Evolutionary conservation across 2,797 vertebrate genomes (phyloP).

Genomic region (Muscicapa striata): DNA sequence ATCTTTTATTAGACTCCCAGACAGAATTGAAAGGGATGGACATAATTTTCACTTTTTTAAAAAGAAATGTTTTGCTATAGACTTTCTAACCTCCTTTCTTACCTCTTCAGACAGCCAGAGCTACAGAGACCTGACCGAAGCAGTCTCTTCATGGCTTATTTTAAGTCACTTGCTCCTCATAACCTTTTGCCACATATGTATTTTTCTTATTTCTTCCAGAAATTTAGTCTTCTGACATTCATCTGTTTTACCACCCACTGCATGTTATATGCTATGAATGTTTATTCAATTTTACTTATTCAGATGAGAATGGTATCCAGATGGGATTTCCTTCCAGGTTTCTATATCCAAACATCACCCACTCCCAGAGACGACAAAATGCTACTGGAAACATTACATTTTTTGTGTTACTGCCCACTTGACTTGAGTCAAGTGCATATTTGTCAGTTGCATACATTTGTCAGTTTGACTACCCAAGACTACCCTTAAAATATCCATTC

Average conservation of each 20-base stretch:
- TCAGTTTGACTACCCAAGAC: background rate
- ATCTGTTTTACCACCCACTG: background rate
- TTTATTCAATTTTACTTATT: background rate
- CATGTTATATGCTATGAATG: background rate
- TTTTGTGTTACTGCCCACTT: background rate
- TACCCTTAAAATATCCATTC: background rate
- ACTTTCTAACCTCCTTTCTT: background rate
- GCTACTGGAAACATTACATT: background rate
- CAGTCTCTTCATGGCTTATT: background rate
- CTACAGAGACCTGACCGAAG: background rate
- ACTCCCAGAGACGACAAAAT: background rate
- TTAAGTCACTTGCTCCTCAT: background rate
- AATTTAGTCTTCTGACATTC: background rate
- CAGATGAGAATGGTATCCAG: background rate
- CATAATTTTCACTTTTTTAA: background rate
- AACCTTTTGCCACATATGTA: background rate
- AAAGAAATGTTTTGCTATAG: background rate
- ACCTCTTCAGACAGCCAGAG: background rate
- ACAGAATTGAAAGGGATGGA: background rate
- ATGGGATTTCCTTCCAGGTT: background rate
- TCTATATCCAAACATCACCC: background rate
- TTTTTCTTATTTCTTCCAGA: background rate
- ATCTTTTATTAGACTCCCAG: slow-evolving; percentile 1
- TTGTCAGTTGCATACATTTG: background rate
- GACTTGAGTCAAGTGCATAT: background rate